A percentile compares a stretch with the other conserved stretches of the same genome.
These are phyloP conservation scores for Drosophila affinis DNA, from an alignment of 2,888 invertebrate species.

Conservation along the genomic window DNA sequence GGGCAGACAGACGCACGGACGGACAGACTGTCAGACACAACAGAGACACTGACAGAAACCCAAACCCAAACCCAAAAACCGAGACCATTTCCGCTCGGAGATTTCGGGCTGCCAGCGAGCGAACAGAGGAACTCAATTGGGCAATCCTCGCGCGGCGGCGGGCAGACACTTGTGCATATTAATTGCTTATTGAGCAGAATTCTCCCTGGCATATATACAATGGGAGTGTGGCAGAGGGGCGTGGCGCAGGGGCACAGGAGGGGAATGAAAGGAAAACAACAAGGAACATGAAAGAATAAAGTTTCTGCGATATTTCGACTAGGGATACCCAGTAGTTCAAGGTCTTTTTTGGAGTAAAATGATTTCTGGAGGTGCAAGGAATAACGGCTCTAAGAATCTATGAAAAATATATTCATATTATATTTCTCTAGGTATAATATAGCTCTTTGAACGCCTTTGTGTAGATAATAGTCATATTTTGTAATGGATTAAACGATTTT, in stretches of 20 bases:
- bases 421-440: no score
- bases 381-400: no score
- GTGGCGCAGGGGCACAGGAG: neutral
- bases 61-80: slow-evolving; percentile 18
- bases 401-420: no score
- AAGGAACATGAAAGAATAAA: slow-evolving; percentile 5
- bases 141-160: neutral
- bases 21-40: slow-evolving; percentile 5
- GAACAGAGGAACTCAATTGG: slow-evolving; percentile 18
- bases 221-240: neutral
- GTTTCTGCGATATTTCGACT: neutral
- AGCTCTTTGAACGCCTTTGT: no score
- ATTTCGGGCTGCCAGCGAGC: slow-evolving; percentile 26
- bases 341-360: no score
- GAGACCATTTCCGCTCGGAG: slow-evolving; percentile 40
- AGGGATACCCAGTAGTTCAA: neutral
- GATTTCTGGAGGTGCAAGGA: neutral
- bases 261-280: slow-evolving; percentile 35
- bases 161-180: slow-evolving; percentile 79
- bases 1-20: no score
- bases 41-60: slow-evolving; percentile 2
- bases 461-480: no score
- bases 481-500: no score
- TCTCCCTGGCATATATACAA: slow-evolving; percentile 8
- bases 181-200: slow-evolving; percentile 77